A percentile compares a stretch with the other conserved stretches of the same genome.
phyloP scores from a whole-genome alignment of 2,113 vertebrate species.

The Lathamus discolor region DNA sequence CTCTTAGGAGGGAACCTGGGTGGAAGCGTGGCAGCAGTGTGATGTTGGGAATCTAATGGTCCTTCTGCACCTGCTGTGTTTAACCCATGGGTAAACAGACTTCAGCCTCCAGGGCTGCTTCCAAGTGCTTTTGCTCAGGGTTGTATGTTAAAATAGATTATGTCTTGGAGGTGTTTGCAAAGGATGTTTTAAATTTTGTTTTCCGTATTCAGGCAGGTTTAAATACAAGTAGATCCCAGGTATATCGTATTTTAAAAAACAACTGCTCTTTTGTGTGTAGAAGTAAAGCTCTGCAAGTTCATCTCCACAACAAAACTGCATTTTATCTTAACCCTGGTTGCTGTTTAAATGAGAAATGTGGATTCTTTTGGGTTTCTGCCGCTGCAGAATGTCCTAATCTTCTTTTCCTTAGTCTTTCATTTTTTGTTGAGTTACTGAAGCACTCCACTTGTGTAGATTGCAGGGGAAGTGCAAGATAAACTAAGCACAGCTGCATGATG shows the following conservation, averaged over 20 bases:
- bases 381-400: constrained; percentile 18
- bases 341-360: constrained; percentile 8
- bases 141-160: neutral
- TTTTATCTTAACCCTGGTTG: constrained; percentile 22
- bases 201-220: neutral
- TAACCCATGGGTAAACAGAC: neutral
- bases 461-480: constrained; percentile 3
- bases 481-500: neutral
- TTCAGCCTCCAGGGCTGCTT: neutral
- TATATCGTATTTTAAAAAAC: neutral
- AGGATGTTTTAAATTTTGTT: neutral
- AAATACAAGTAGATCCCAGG: neutral
- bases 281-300: neutral
- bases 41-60: fast-evolving
- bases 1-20: neutral
- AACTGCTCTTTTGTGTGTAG: neutral
- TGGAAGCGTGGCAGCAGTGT: fast-evolving
- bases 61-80: neutral
- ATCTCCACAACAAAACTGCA: neutral
- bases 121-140: neutral
- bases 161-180: neutral
- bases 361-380: neutral
- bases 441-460: neutral
- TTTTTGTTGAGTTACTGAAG: constrained; percentile 1
- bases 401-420: neutral